Evolutionary conservation across 2,113 vertebrate genomes (phyloP), one percentile per base, ranked within the genome.

Genomic region (Monopterus albus): DNA sequence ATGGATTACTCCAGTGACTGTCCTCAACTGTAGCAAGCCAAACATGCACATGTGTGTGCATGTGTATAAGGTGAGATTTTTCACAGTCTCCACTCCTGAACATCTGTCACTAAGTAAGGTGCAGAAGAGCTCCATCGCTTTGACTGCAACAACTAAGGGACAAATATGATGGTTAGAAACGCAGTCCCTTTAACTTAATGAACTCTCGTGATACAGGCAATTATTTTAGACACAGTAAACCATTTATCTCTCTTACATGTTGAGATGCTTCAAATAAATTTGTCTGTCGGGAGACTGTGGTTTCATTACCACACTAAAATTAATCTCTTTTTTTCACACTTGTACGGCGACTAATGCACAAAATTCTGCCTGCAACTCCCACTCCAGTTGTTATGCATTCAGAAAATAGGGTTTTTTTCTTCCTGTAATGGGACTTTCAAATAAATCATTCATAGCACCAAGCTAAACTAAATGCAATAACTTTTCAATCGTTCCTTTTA

Each of bases 361-460:
- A 49, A 72, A 53, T 28, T 7, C 2, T 47, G 46, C 66, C 61
- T 33, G 29, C 50, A 64, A 43, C 42, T 61, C 40, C 33, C 20
- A 31, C 58, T 67, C 11, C 10, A 17, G 20, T 56, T 21, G 9
- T 57, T 39, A 76, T 42, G 39, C 14, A 40, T 74, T 68, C 38
- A 55, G 20, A 49, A 72, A 68, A 65, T 55, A 20, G 11, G 18
- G 5, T 4, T 25, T 55, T 50, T 57, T 25, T 51, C 57, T 60
- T 79, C 75, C 45, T 63, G 31, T 70, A 80, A 72, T 76, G 63
- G 45, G 23, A 50, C 71, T 74, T 84, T 73, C 21, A 73, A 77
- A 84, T 84, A 81, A 79, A 87, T 84, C 62, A 75, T 65, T 82
- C 79, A 69, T 38, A 70, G 72, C 55, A 42, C 58, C 62, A 31